phyloP scores from a whole-genome alignment of 2,797 vertebrate genomes.

The Sparidentex hasta region DNA sequence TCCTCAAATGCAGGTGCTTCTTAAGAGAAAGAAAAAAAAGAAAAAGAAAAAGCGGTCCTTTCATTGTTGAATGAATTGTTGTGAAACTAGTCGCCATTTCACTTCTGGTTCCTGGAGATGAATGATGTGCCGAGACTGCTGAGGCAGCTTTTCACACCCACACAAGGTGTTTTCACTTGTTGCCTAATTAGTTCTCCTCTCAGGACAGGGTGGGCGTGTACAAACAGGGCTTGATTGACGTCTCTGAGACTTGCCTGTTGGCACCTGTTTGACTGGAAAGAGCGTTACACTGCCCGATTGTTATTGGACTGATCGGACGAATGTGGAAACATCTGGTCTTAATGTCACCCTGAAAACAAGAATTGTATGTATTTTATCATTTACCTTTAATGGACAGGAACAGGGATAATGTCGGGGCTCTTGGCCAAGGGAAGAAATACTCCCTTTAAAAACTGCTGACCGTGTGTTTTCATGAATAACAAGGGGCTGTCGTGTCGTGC shows the following conservation, averaged over 20 bases:
- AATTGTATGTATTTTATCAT: no score
- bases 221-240: slow-evolving; percentile 8
- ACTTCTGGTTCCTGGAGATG: background rate
- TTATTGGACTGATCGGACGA: background rate
- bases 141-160: slow-evolving; percentile 11
- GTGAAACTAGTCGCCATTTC: no score
- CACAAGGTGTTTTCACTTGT: slow-evolving; percentile 18
- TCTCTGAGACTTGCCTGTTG: background rate
- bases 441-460: background rate
- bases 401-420: no score
- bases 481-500: no score
- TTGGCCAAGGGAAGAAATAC: background rate
- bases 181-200: background rate
- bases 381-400: no score
- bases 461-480: background rate
- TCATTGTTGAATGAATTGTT: background rate
- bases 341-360: no score
- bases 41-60: no score
- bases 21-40: background rate
- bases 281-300: background rate
- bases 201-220: background rate
- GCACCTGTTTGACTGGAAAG: background rate
- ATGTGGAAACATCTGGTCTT: no score
- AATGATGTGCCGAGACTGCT: background rate
- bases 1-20: background rate